A percentile compares a stretch with the other conserved stretches of the same genome.
Conservation (phyloP, 2,797 vertebrate species). For the Morus bassanus region DNA sequence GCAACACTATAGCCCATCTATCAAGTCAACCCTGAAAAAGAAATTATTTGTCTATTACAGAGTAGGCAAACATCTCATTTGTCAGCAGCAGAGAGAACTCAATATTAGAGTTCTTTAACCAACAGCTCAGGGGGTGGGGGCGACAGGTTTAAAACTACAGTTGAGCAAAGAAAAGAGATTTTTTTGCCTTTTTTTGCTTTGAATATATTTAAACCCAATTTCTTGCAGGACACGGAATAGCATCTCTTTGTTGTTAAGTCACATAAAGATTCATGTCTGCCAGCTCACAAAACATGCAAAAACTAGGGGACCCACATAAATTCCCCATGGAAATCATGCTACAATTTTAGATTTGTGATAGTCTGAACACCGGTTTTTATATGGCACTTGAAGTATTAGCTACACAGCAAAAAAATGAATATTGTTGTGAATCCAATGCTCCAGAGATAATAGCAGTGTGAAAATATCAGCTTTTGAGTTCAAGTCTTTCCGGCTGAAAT, state of each 20-base stretch:
- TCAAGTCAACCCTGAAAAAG: neutral
- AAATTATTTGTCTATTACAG: neutral
- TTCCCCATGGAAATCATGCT: neutral
- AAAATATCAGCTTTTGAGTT: neutral
- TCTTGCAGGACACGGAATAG: neutral
- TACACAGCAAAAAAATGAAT: neutral
- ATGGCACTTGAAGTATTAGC: neutral
- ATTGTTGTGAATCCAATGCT: neutral
- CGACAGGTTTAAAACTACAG: neutral
- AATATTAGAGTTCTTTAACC: neutral
- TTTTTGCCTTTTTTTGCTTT: neutral
- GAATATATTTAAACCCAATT: neutral
- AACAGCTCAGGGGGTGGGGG: rapidly evolving
- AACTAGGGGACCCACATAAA: neutral
- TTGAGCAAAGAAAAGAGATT: neutral
- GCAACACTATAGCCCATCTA: neutral
- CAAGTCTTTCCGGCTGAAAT: neutral
- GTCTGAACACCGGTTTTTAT: neutral
- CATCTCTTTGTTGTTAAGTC: neutral
- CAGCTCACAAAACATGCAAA: neutral
- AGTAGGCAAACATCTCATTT: neutral
- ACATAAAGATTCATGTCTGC: neutral
- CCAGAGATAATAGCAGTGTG: neutral
- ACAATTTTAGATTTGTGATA: neutral
- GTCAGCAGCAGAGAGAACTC: neutral